Conservation (phyloP, 2,888 invertebrate species). For the Patella depressa region DNA sequence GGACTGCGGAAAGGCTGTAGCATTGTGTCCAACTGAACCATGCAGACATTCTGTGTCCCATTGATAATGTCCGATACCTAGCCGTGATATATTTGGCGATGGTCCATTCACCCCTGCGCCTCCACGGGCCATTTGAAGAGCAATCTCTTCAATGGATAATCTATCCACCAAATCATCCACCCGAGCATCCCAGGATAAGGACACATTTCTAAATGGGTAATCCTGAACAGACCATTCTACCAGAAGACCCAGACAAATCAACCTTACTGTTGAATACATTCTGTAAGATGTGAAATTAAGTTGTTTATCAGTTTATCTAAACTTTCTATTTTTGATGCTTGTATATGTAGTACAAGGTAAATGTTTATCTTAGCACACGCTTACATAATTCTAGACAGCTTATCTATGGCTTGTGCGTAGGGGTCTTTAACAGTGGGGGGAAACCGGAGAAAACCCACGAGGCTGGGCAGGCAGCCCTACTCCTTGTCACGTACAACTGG, state of each 20-base stretch:
- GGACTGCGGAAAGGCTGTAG: constrained; percentile 53
- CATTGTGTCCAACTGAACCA: constrained; percentile 39
- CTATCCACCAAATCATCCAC: constrained; percentile 1
- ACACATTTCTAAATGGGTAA: background rate
- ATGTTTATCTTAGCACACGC: too few relatives aligned
- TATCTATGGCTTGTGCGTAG: too few relatives aligned
- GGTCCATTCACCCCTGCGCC: background rate
- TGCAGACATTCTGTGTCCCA: constrained; percentile 29
- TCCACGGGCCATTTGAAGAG: background rate
- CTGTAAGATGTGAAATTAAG: too few relatives aligned
- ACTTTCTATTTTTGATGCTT: too few relatives aligned
- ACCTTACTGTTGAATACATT: too few relatives aligned
- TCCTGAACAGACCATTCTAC: background rate
- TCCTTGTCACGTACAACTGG: too few relatives aligned
- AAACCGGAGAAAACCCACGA: too few relatives aligned
- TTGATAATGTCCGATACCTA: constrained; percentile 16
- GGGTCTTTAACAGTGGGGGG: too few relatives aligned
- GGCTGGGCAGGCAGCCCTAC: too few relatives aligned
- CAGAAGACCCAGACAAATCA: background rate
- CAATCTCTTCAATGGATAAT: background rate
- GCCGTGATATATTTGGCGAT: background rate
- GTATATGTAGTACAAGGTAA: too few relatives aligned
- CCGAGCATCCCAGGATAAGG: background rate
- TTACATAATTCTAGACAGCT: too few relatives aligned
- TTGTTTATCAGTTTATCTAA: too few relatives aligned